These are phyloP conservation scores for Cataglyphis altisquamis DNA, from an alignment of 2,888 invertebrate species.

Conservation along the genomic window DNA sequence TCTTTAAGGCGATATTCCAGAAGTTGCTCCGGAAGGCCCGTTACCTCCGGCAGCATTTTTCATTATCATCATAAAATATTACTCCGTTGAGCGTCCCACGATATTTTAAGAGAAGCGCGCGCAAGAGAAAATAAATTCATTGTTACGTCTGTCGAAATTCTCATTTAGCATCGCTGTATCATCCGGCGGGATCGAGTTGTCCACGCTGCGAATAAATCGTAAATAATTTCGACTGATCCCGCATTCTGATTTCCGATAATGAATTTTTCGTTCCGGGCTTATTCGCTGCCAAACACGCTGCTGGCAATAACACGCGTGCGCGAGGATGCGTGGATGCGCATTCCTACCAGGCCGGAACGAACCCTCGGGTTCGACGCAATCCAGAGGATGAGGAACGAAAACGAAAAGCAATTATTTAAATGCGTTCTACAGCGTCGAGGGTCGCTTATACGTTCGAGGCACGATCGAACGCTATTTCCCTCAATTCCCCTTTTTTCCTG, in stretches of 20 bases:
- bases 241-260: conserved; percentile 71
- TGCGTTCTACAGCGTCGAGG: conserved; percentile 62
- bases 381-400: conserved; percentile 63
- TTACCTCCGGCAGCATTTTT: conserved; percentile 62
- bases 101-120: conserved; percentile 35
- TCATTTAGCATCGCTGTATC: neutral
- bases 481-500: conserved; percentile 34
- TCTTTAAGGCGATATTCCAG: conserved; percentile 40
- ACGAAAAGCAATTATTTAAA: conserved; percentile 78
- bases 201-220: conserved; percentile 52
- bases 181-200: neutral
- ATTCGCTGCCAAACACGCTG: neutral
- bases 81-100: conserved; percentile 43
- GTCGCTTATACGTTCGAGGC: conserved; percentile 49
- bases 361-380: conserved; percentile 26
- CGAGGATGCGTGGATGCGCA: neutral
- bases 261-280: conserved; percentile 52
- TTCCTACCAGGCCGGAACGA: conserved; percentile 26
- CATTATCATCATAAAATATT: conserved; percentile 64
- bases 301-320: neutral
- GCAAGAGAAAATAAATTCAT: conserved; percentile 54
- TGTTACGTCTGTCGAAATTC: conserved; percentile 10
- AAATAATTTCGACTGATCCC: conserved; percentile 57
- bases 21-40: conserved; percentile 38
- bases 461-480: conserved; percentile 48